phyloP scores from a whole-genome alignment of 1,140 invertebrate species.

The Ectropis grisescens region DNA sequence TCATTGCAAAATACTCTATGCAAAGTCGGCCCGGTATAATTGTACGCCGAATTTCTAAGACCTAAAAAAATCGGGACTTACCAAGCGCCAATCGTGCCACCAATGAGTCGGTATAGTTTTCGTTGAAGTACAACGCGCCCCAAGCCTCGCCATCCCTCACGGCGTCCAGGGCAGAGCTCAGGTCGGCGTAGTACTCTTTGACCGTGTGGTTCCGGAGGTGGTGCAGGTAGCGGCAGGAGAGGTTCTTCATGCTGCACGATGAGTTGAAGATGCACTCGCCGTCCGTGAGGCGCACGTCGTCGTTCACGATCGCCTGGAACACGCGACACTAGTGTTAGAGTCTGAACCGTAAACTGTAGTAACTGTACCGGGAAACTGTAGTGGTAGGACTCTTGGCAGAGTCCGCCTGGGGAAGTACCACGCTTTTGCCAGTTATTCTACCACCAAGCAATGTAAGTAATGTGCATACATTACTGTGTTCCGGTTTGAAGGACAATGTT shows the following conservation, averaged over 20 bases:
- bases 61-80: too few species aligned
- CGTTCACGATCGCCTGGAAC: constrained; percentile 82
- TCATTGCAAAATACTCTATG: too few species aligned
- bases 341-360: too few species aligned
- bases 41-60: too few species aligned
- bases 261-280: constrained; percentile 65
- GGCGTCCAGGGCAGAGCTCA: constrained; percentile 77
- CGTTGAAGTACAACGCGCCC: constrained; percentile 88
- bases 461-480: too few species aligned
- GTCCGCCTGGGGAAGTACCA: too few species aligned
- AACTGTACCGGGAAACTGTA: too few species aligned
- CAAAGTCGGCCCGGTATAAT: too few species aligned
- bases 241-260: constrained; percentile 77
- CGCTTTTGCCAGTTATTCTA: too few species aligned
- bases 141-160: constrained; percentile 84
- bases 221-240: constrained; percentile 83
- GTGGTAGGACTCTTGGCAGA: too few species aligned
- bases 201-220: constrained; percentile 76
- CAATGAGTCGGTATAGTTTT: constrained; percentile 88
- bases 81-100: constrained; percentile 78
- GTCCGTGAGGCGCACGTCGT: constrained; percentile 77
- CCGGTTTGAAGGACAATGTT: too few species aligned
- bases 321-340: not conserved
- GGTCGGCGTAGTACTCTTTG: constrained; percentile 78
- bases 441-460: too few species aligned